Conservation (phyloP, 2,888 invertebrate species). For the Amphipoea oculea region DNA sequence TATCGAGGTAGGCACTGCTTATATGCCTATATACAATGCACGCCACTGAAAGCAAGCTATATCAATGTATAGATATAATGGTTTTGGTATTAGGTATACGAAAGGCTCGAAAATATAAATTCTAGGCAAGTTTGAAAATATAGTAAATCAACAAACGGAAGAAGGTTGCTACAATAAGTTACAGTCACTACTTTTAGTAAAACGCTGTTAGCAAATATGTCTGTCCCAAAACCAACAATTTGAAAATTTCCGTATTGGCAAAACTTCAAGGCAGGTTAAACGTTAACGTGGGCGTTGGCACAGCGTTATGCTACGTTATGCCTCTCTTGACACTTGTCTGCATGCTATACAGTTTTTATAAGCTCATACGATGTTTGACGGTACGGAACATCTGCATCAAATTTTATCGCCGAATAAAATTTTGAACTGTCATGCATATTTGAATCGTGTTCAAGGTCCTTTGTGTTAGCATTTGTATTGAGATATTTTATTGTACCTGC, state of each 20-base stretch:
- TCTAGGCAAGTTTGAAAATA: background rate
- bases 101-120: constrained; percentile 7
- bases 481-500: constrained; percentile 41
- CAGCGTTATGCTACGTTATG: constrained; percentile 42
- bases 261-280: constrained; percentile 53
- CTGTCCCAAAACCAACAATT: constrained; percentile 37
- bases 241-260: constrained; percentile 53
- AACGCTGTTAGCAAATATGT: constrained; percentile 39
- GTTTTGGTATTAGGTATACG: background rate
- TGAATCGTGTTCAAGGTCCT: constrained; percentile 56
- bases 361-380: constrained; percentile 44
- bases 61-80: background rate
- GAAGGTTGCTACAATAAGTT: constrained; percentile 15
- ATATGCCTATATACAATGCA: too few species aligned
- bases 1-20: too few species aligned
- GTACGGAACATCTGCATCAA: constrained; percentile 61
- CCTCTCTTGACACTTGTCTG: constrained; percentile 59
- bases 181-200: constrained; percentile 19
- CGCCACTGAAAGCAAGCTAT: background rate
- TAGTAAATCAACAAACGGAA: constrained; percentile 7
- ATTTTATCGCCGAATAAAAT: constrained; percentile 66
- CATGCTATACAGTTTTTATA: constrained; percentile 58
- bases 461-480: constrained; percentile 55
- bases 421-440: constrained; percentile 64
- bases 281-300: constrained; percentile 55